phyloP scores from a whole-genome alignment of 2,888 invertebrate genomes.

The Harpalus rufipes region DNA sequence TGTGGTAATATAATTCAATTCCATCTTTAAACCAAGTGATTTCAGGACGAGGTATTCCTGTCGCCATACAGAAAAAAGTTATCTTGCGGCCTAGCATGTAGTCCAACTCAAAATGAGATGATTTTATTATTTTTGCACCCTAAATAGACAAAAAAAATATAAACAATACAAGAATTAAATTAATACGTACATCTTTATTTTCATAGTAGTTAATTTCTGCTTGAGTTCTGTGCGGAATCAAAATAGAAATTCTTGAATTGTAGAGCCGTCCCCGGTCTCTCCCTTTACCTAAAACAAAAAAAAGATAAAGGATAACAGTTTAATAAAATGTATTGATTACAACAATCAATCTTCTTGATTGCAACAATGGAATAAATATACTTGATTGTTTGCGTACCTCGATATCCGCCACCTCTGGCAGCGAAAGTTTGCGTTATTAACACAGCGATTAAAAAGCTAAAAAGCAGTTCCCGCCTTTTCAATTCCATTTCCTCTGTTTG shows the following conservation, averaged over 20 bases:
- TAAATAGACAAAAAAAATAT: slow-evolving; percentile 71
- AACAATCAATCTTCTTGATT: too few species aligned
- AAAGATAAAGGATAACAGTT: background rate
- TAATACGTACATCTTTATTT: slow-evolving; percentile 81
- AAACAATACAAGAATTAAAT: background rate
- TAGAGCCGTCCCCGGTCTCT: slow-evolving; percentile 76
- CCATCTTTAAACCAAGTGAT: slow-evolving; percentile 90
- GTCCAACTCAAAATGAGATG: slow-evolving; percentile 86
- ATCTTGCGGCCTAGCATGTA: slow-evolving; percentile 88
- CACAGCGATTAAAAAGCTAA: slow-evolving; percentile 24
- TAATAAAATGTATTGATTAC: too few species aligned
- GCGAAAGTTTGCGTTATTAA: slow-evolving; percentile 10
- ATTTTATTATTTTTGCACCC: slow-evolving; percentile 85
- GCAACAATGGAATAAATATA: too few species aligned
- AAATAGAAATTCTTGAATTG: slow-evolving; percentile 79
- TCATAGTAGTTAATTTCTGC: slow-evolving; percentile 82
- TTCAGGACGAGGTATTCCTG: slow-evolving; percentile 84
- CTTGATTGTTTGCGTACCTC: slow-evolving; percentile 23
- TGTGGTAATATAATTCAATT: slow-evolving; percentile 85
- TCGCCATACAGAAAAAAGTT: slow-evolving; percentile 87
- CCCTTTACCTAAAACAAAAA: slow-evolving; percentile 70
- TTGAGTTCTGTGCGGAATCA: slow-evolving; percentile 80
- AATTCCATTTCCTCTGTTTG: slow-evolving; percentile 13
- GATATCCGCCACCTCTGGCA: slow-evolving; percentile 41
- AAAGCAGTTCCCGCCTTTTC: slow-evolving; percentile 9